Evolutionary conservation across 2,888 invertebrate species (phyloP), one percentile per base, ranked within the genome.

Genomic region (Therioaphis trifolii): DNA sequence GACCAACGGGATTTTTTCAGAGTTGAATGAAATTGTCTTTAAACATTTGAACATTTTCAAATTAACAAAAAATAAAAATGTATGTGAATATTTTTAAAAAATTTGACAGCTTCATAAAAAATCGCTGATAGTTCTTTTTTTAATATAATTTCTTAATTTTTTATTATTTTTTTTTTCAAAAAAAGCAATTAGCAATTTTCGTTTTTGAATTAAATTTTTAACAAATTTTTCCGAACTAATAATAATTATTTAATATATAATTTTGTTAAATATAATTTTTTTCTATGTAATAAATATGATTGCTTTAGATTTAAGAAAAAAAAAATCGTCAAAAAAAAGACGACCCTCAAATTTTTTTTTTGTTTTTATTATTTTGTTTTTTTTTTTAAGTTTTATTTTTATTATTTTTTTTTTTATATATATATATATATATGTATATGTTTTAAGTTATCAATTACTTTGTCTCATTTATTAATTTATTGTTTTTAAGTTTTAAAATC

Each of bases 401-500:
- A 46, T 80, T 61, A 29, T n/a, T 72, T 55, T 49, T 29, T 46
- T 24, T 40, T 40, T 15, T 79, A n/a, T n/a, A n/a, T n/a, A n/a
- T n/a, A n/a, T n/a, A n/a, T n/a, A n/a, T n/a, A n/a, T n/a, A n/a
- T n/a, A n/a, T n/a, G n/a, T n/a, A n/a, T n/a, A n/a, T 61, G 58
- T 80, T 71, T 61, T 82, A 82, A 82, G 82, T 82, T 82, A 82
- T 74, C 82, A 82, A 74, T 63, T 82, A 74, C 63, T 82, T 82
- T 82, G 82, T 82, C 82, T 82, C 29, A 43, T 58, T 78, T 79
- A 35, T 80, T 71, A 29, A 43, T 58, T 78, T 79, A 35, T 80
- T 71, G 21, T 29, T 71, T 58, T 80, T 61, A 80, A 80, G 55
- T 46, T 78, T 80, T 49, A 80, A 49, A 35, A 66, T 63, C 74